These are phyloP conservation scores for Drosophila mimetica DNA, from an alignment of 2,888 invertebrate species.

Conservation along the genomic window DNA sequence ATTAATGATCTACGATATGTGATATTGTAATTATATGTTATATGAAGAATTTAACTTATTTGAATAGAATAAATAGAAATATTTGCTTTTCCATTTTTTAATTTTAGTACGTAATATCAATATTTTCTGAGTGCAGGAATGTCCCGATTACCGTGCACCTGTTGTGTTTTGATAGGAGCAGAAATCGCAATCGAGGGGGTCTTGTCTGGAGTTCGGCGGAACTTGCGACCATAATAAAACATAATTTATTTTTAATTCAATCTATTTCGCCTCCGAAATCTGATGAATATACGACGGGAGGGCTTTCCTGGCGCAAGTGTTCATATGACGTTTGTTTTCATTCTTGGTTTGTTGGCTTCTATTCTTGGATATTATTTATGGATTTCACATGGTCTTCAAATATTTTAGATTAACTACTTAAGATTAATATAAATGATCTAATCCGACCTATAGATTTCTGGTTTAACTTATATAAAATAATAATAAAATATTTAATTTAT, in stretches of 20 bases:
- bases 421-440: not conserved
- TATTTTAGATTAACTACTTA: not conserved
- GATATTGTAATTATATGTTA: no score
- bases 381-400: not conserved
- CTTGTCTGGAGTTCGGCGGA: slow-evolving; percentile 7
- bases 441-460: no score
- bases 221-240: slow-evolving; percentile 13
- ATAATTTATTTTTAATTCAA: slow-evolving; percentile 40
- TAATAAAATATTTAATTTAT: not conserved
- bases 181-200: slow-evolving; percentile 22
- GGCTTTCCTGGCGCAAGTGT: slow-evolving; percentile 9
- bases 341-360: not conserved
- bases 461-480: not conserved
- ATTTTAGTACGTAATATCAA: no score
- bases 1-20: no score
- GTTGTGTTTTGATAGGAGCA: slow-evolving; percentile 4
- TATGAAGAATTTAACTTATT: no score
- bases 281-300: slow-evolving; percentile 18
- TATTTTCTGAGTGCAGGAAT: slow-evolving; percentile 20
- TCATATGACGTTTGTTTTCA: slow-evolving; percentile 20
- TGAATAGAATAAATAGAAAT: no score
- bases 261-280: not conserved
- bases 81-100: no score
- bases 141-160: slow-evolving; percentile 11
- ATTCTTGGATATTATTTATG: not conserved